Percentiles rank a stretch among this genome's conserved stretches.
Evolutionary conservation across 2,888 invertebrate genomes (phyloP).

Genomic region (Podabrus alpinus): DNA sequence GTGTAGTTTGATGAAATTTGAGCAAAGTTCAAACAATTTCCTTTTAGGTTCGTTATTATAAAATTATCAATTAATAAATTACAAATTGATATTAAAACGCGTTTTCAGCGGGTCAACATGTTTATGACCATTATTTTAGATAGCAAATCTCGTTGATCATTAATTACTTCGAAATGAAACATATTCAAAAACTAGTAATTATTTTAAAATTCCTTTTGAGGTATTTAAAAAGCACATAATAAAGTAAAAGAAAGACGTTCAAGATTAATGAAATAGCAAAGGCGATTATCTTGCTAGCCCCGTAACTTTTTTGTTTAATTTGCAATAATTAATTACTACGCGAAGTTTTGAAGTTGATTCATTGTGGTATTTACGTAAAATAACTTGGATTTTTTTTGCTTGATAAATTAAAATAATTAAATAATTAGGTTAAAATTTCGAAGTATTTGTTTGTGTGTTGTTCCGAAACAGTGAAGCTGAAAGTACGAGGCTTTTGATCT

Average conservation of each 20-base stretch:
- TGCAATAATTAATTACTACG: neutral
- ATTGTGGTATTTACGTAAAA: neutral
- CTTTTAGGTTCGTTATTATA: neutral
- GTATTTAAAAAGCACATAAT: neutral
- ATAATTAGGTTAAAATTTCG: neutral
- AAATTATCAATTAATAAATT: neutral
- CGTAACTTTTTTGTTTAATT: neutral
- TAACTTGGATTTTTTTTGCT: neutral
- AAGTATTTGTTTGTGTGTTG: neutral
- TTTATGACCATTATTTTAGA: neutral
- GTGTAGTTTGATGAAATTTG: neutral
- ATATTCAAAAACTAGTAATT: neutral
- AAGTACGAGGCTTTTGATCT: neutral
- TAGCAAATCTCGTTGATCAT: neutral
- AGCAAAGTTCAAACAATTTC: neutral
- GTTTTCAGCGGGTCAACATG: neutral
- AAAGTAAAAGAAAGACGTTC: neutral
- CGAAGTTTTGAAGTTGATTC: neutral
- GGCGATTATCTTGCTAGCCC: neutral
- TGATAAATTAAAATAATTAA: neutral
- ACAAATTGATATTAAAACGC: neutral
- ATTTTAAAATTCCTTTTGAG: neutral
- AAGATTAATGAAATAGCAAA: neutral
- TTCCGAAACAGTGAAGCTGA: neutral
- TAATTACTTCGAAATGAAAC: neutral